Evolutionary conservation across 2,888 invertebrate species (phyloP), one percentile per base, ranked within the genome.

Genomic region (Mythimna ferrago): DNA sequence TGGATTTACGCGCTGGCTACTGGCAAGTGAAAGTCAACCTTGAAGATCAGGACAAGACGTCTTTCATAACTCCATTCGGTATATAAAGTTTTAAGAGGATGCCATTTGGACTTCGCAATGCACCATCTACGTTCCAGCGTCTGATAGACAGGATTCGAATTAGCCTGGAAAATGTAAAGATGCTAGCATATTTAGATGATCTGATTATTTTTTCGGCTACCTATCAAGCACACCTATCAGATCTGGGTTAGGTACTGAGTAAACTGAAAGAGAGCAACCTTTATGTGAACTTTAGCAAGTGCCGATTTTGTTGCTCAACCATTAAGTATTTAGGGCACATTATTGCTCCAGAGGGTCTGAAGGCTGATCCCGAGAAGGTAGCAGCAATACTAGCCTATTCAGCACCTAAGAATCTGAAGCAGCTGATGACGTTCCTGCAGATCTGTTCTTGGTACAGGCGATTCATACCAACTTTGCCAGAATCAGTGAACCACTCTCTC

Each of bases 281-380:
- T 1, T 51, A 51, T n/a, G 80, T 63, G 2, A 87, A 87, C 61
- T 56, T 32, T 44, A 32, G 63, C 0, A 89, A 88, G 63, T 85
- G 86, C 35, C 64, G 66, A 16, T 88, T 87, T 44, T 66, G 73
- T 10, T 83, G 82, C 32, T 26, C 76, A 6, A 63, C 57, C 9
- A 71, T 87, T 3, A 86, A 86, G 58, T 88, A 87, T 38, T 64
- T 88, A 11, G 87, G 88, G 1, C 89, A 89, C 62, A 2, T 75
- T 16, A 87, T 88, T 2, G 80, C 80, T 1, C 81, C 84, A 6
- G 76, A 80, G n/a, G 89, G 89, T 0, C 44, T 89, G 38, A 71
- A 80, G 65, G 60, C 80, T 10, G 87, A 90, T 66, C 84, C 87
- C 0, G 84, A 80, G 54, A 71, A 87, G 56, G 56, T 72, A 14